phyloP scores from a whole-genome alignment of 2,797 vertebrate species.

The Danio jaintianensis region DNA sequence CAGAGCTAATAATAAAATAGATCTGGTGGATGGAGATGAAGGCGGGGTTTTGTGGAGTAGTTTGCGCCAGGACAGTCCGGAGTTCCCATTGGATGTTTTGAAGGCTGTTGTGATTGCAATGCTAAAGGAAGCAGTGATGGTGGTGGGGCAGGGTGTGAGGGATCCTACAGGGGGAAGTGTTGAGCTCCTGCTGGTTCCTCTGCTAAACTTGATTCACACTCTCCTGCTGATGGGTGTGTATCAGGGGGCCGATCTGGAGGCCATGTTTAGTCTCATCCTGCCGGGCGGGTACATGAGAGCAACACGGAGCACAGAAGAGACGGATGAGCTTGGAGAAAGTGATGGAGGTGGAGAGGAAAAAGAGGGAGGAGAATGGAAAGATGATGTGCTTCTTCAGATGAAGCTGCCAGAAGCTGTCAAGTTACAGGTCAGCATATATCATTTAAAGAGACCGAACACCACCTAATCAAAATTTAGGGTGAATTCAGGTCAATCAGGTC shows the following conservation, averaged over 20 bases:
- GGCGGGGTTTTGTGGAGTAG: conserved; percentile 64
- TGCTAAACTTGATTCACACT: conserved; percentile 88
- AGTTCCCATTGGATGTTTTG: conserved; percentile 88
- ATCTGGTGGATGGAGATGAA: not conserved
- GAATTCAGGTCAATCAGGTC: too few species aligned
- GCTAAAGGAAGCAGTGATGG: conserved; percentile 86
- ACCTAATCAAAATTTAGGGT: not conserved
- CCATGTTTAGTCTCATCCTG: conserved; percentile 86
- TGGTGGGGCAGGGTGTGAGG: conserved; percentile 82
- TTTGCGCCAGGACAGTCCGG: conserved; percentile 84
- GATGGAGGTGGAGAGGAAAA: conserved; percentile 46
- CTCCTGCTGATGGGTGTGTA: conserved; percentile 91
- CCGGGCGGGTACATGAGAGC: conserved; percentile 81
- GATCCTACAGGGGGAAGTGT: conserved; percentile 92
- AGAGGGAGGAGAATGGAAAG: conserved; percentile 42
- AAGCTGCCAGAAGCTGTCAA: conserved; percentile 94
- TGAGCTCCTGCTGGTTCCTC: conserved; percentile 90
- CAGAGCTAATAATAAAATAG: conserved; percentile 61
- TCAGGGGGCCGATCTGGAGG: conserved; percentile 83
- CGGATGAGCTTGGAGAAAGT: conserved; percentile 64
- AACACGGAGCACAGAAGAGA: conserved; percentile 60
- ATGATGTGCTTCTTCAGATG: conserved; percentile 86
- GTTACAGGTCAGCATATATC: conserved; percentile 82
- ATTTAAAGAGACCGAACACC: not conserved
- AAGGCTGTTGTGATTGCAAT: conserved; percentile 89